A percentile compares a stretch with the other conserved stretches of the same genome.
phyloP scores from a whole-genome alignment of 2,113 vertebrate genomes.

The Phycodurus eques region DNA sequence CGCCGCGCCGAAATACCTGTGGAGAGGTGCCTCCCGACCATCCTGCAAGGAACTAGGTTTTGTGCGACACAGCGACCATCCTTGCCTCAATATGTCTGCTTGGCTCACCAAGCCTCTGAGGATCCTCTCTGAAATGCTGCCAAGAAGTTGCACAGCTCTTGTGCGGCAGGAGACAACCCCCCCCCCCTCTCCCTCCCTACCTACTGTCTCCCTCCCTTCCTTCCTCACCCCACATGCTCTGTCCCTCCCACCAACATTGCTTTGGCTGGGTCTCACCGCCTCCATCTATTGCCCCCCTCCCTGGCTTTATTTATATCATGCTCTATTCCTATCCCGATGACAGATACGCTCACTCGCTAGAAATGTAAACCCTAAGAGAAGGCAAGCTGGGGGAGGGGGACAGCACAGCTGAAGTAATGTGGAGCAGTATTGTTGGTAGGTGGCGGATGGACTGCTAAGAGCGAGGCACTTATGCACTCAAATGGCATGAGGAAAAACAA shows the following conservation, averaged over 20 bases:
- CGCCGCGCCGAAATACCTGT: conserved; percentile 80
- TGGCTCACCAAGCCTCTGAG: conserved; percentile 73
- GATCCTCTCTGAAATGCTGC: conserved; percentile 82
- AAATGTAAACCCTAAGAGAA: conserved; percentile 46
- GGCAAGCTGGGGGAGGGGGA: conserved; percentile 43
- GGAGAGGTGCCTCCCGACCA: conserved; percentile 82
- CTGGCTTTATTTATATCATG: conserved; percentile 71
- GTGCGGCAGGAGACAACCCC: conserved; percentile 69
- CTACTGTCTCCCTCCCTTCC: conserved; percentile 52
- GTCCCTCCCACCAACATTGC: conserved; percentile 69
- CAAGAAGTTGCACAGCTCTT: conserved; percentile 77
- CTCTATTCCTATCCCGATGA: conserved; percentile 64
- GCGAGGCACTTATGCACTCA: conserved; percentile 50
- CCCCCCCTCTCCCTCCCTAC: conserved; percentile 51
- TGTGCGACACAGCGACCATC: conserved; percentile 74
- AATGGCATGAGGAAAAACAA: conserved; percentile 46
- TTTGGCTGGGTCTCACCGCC: conserved; percentile 65
- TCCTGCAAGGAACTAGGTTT: conserved; percentile 80
- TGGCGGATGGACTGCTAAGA: conserved; percentile 28
- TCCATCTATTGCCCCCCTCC: conserved; percentile 67
- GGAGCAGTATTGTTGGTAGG: conserved; percentile 4
- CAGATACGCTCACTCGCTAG: conserved; percentile 58
- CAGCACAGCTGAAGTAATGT: conserved; percentile 38
- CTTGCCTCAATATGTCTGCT: conserved; percentile 80
- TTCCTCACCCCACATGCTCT: conserved; percentile 55